Base-by-base conservation (phyloP, 1,140 invertebrate species). In the Drosophila tsacasi region DNA sequence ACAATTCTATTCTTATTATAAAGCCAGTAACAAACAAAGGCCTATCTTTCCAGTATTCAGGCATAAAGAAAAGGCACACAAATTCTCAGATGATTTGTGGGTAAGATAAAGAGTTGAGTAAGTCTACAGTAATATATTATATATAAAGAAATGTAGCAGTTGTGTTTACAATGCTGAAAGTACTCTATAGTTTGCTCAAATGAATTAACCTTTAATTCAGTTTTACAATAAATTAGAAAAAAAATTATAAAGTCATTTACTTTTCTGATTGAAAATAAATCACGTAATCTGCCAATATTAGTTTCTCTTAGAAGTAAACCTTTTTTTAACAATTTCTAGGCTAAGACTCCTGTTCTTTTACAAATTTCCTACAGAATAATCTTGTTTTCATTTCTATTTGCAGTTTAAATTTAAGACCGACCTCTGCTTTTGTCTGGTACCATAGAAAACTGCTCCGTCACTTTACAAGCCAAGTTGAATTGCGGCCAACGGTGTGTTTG, bases 1-100 rank as follows among this genome's bases (percentile, higher is more conserved):
- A 60, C 73, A 47, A 60, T 67, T 76, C 62, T 52, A 32, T 60
- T 37, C 72, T 63, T 47, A 63, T 55, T 58, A 57, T 10, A 44
- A 30, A 25, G 42, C 4, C 32, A 68, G 17, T 25, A 5, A 8
- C 35, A 40, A 65, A 67, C 66, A 66, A 66, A 63, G 32, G 17
- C 19, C 15, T 67, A 32, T 37, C 21, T 62, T 67, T 42, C 17
- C 60, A 68, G 61, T 21, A 54, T 54, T 69, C 46, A 54, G 15
- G 0, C 21, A 44, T 54, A 68, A 42, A 52, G 47, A 68, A 44
- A 39, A 37, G 67, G 5, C 12, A 52, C 32, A 42, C 4, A 12
- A 21, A n/a, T 68, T 68, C 23, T 32, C 64, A 44, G 30, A 23
- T 32, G 19, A 32, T 39, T 23, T 39, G 8, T 25, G 13, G 19